Conservation (phyloP, 2,797 vertebrate genomes). For the Denticeps clupeoides region DNA sequence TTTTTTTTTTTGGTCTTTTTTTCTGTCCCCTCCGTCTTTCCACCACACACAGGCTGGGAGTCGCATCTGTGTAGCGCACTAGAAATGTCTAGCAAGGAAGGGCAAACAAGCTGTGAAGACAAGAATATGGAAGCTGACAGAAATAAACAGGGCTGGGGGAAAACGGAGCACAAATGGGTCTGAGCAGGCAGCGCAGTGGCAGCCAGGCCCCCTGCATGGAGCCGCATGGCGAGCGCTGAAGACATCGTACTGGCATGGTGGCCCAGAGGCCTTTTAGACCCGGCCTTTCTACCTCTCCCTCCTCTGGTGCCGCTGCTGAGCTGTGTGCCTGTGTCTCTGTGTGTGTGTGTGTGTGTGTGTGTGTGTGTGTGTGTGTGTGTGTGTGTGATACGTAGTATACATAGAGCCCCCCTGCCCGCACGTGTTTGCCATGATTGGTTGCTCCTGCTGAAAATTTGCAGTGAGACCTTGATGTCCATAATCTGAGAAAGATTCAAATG, state of each 20-base stretch:
- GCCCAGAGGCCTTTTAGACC: conserved; percentile 57
- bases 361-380: not conserved
- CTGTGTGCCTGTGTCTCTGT: not conserved
- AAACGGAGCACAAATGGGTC: conserved; percentile 36
- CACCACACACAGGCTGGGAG: conserved; percentile 15
- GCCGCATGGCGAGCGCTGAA: conserved; percentile 34
- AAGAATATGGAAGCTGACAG: conserved; percentile 72
- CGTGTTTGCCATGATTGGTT: not conserved
- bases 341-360: not conserved
- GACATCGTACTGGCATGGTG: conserved; percentile 61
- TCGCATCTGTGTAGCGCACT: conserved; percentile 40
- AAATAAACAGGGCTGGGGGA: conserved; percentile 58
- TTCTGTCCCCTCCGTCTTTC: not conserved
- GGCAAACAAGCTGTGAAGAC: conserved; percentile 58
- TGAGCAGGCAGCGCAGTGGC: conserved; percentile 13
- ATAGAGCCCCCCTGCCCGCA: no score
- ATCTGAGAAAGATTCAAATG: no score
- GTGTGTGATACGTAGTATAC: not conserved
- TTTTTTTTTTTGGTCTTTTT: conserved; percentile 5
- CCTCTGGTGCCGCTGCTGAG: conserved; percentile 34
- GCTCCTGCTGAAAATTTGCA: not conserved
- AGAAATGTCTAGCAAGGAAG: conserved; percentile 48
- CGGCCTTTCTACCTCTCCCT: conserved; percentile 24
- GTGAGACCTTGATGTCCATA: no score
- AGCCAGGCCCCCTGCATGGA: conserved; percentile 14